Conservation (phyloP, 1,140 invertebrate species). For the Ridgeia piscesae region DNA sequence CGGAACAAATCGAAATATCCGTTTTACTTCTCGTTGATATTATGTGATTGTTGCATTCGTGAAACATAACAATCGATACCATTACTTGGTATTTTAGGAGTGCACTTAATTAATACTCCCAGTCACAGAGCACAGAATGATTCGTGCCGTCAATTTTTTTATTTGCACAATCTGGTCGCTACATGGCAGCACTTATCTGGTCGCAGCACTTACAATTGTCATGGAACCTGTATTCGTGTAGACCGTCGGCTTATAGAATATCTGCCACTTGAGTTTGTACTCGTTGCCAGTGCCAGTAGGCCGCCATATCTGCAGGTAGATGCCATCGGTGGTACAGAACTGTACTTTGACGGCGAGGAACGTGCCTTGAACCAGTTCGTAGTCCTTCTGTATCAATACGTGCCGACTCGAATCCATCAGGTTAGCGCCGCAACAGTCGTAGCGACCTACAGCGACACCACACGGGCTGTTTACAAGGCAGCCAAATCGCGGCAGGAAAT, state of each 20-base stretch:
- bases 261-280: background rate
- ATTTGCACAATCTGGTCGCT: background rate
- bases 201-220: background rate
- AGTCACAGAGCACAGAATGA: no score
- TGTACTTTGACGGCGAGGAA: background rate
- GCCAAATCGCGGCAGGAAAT: no score
- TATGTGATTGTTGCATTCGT: no score
- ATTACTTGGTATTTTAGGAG: no score
- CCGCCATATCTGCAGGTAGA: background rate
- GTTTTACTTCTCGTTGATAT: no score
- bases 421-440: background rate
- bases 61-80: no score
- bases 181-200: background rate
- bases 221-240: background rate
- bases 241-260: background rate
- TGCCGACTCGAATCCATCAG: background rate
- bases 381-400: background rate
- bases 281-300: background rate
- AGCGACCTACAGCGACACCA: background rate
- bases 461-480: background rate
- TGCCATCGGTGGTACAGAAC: background rate
- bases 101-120: no score
- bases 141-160: no score
- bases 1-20: no score
- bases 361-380: background rate